These are phyloP conservation scores for Galaxea fascicularis DNA, from an alignment of 92 coral and sea anemone species.

Conservation along the genomic window DNA sequence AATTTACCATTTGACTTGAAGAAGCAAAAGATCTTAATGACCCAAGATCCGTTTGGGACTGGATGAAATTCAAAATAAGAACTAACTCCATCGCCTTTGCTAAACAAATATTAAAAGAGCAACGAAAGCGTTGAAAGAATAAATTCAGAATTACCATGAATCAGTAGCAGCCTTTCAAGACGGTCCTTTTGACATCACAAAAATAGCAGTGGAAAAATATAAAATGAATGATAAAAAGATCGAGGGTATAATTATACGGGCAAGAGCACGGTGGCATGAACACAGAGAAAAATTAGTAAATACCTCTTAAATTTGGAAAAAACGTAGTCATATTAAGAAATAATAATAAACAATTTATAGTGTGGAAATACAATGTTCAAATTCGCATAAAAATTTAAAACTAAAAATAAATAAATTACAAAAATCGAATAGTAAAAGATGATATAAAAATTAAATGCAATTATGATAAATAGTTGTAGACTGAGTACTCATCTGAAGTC, in stretches of 20 bases:
- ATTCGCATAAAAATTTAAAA: too few species aligned
- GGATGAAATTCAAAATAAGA: slow-evolving; percentile 33
- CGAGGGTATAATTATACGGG: slow-evolving; percentile 19
- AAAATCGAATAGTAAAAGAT: too few species aligned
- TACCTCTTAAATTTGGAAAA: slow-evolving; percentile 6
- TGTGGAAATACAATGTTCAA: too few species aligned
- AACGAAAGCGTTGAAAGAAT: slow-evolving; percentile 6
- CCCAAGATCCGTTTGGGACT: slow-evolving; percentile 34
- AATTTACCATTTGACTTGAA: slow-evolving; percentile 29
- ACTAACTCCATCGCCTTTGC: slow-evolving; percentile 15
- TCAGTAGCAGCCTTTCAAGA: slow-evolving; percentile 41
- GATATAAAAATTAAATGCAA: too few species aligned
- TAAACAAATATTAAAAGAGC: slow-evolving; percentile 17
- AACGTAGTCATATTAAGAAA: slow-evolving; percentile 7
- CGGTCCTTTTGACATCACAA: slow-evolving; percentile 19
- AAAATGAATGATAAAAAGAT: slow-evolving; percentile 30
- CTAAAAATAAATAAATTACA: too few species aligned
- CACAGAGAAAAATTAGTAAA: slow-evolving; percentile 17
- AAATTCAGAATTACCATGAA: too few species aligned
- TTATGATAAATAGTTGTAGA: too few species aligned
- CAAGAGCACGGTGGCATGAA: slow-evolving; percentile 18
- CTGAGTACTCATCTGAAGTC: too few species aligned
- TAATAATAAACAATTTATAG: not conserved
- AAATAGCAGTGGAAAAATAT: slow-evolving; percentile 25
- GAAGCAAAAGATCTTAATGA: slow-evolving; percentile 10